phyloP scores from a whole-genome alignment of 2,888 invertebrate species.

The Choreutis nemorana region DNA sequence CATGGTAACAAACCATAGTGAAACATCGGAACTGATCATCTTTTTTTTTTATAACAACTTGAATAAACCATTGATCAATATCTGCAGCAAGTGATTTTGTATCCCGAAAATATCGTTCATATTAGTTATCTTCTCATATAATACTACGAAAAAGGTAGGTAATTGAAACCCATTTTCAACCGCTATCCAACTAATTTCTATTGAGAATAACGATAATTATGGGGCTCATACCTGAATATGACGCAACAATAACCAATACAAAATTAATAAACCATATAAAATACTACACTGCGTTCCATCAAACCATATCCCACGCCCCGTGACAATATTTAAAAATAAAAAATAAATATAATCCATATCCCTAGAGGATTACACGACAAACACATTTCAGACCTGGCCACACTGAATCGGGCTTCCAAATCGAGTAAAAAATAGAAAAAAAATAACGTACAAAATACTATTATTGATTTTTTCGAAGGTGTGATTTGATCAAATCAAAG shows the following conservation, averaged over 20 bases:
- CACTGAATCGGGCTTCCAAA: slow-evolving; percentile 47
- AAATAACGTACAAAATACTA: slow-evolving; percentile 21
- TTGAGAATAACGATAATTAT: no score
- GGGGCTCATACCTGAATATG: background rate
- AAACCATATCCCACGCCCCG: slow-evolving; percentile 44
- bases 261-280: slow-evolving; percentile 45
- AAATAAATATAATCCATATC: slow-evolving; percentile 53
- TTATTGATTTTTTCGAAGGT: no score
- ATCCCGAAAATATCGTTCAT: no score
- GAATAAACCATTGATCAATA: no score
- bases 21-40: no score
- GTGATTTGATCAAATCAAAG: slow-evolving; percentile 30
- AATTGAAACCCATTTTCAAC: no score
- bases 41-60: no score
- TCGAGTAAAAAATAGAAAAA: slow-evolving; percentile 35
- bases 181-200: no score
- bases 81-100: no score
- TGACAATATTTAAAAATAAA: slow-evolving; percentile 43
- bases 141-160: no score
- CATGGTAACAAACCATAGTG: no score
- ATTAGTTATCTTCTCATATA: no score
- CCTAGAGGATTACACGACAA: slow-evolving; percentile 63
- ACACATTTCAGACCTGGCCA: slow-evolving; percentile 58
- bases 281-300: slow-evolving; percentile 15
- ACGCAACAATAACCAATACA: slow-evolving; percentile 34